Evolutionary conservation across 2,113 vertebrate genomes (phyloP), one percentile per base, ranked within the genome.

Genomic region (Jacana jacana): DNA sequence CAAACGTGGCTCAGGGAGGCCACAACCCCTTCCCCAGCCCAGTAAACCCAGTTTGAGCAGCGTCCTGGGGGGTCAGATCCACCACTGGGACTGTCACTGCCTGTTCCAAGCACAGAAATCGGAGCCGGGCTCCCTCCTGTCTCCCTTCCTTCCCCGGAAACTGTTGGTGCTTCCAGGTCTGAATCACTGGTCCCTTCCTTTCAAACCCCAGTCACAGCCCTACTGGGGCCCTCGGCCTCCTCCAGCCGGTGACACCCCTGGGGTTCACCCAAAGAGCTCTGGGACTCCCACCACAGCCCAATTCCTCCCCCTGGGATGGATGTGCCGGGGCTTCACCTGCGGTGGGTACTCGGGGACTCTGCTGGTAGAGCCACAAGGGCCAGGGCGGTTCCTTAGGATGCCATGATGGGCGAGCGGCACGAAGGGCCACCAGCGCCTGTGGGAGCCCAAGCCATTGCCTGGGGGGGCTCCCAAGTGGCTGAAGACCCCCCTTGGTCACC

Each of bases 151-250:
- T 37, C 63, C 66, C 0, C 10, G 28, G 2, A 7, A 69, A 64
- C 2, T 69, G 94, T 80, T 80, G 89, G 24, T 76, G 68, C 72
- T 88, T 48, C 75, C 89, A 96, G 83, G 12, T 51, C 71, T 82
- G 93, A 93, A 86, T 92, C 89, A 64, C 27, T 17, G 42, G 35
- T 71, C 91, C 51, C 86, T 89, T 91, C 94, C 92, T 83, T 51
- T 69, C 42, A 16, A 37, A 13, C 2, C 5, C 86, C 91, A 94
- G 64, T 93, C 86, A 81, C 68, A 48, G 60, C n/a, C 3, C 2
- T 22, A 3, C 46, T 3, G 2, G 66, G 48, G 60, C 57, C 24
- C 11, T 22, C 33, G 5, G 46, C 46, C 27, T n/a, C 6, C 5
- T 31, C 7, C 65, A 24, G 8, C 42, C 49, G 10, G 57, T n/a